Conservation (phyloP, 2,113 vertebrate species). For the Lichenostomus cassidix region DNA sequence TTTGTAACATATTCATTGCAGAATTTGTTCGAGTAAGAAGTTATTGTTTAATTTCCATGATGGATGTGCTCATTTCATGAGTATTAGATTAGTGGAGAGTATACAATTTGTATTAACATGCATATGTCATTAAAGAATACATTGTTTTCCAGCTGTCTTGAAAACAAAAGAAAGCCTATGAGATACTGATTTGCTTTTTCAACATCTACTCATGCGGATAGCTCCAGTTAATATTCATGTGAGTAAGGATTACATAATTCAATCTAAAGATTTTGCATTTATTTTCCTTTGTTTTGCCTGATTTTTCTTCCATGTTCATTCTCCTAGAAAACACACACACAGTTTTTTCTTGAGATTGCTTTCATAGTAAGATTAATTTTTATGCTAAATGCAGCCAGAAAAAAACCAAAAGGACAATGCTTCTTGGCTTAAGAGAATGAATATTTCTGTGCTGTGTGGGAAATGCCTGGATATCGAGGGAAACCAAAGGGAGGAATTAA, state of each 20-base stretch:
- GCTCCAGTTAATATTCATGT: background rate
- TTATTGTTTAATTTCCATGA: slow-evolving; percentile 68
- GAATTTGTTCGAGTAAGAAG: slow-evolving; percentile 61
- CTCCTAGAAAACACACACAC: background rate
- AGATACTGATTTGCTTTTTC: slow-evolving; percentile 10
- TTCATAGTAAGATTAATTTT: background rate
- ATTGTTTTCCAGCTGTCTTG: slow-evolving; percentile 54
- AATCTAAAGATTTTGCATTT: background rate
- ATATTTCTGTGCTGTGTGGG: background rate
- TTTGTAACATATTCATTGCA: slow-evolving; percentile 57
- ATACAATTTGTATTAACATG: slow-evolving; percentile 64
- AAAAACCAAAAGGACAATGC: slow-evolving; percentile 1
- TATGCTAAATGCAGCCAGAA: slow-evolving; percentile 13
- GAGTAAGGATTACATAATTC: background rate
- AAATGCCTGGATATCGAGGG: background rate
- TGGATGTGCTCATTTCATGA: slow-evolving; percentile 69
- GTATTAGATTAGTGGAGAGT: slow-evolving; percentile 67
- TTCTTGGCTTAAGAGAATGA: background rate
- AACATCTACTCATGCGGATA: background rate
- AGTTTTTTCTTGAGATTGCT: background rate
- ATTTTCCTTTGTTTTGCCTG: background rate
- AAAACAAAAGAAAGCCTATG: slow-evolving; percentile 36
- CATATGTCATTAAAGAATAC: slow-evolving; percentile 56
- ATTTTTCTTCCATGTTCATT: background rate
- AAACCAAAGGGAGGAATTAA: background rate